Conservation (phyloP, 2,113 vertebrate genomes). For the Suricata suricatta region DNA sequence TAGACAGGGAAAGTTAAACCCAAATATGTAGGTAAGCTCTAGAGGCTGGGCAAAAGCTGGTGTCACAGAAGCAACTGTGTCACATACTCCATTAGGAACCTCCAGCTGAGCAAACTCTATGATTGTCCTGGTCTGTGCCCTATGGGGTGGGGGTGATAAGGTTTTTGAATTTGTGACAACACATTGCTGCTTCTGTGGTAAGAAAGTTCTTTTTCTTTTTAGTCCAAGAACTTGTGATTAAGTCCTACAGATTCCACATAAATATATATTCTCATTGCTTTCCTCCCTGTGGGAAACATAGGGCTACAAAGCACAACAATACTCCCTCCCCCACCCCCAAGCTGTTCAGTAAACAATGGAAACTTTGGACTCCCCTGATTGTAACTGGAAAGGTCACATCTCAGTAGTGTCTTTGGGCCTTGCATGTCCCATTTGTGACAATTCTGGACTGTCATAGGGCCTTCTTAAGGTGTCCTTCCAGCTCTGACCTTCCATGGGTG, state of each 20-base stretch:
- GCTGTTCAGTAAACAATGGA: not conserved
- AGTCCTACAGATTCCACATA: not conserved
- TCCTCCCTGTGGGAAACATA: not conserved
- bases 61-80: not conserved
- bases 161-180: not conserved
- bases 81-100: not conserved
- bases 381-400: slow-evolving; percentile 30
- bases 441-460: not conserved
- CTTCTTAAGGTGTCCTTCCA: slow-evolving; percentile 27
- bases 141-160: not conserved
- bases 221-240: not conserved
- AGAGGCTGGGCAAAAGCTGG: not conserved
- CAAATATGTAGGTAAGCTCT: not conserved
- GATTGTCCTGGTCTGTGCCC: not conserved
- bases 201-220: slow-evolving; percentile 20
- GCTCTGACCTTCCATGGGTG: not conserved
- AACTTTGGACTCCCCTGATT: slow-evolving; percentile 15
- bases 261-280: not conserved
- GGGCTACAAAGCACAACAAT: not conserved
- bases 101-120: not conserved
- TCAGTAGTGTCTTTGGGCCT: slow-evolving; percentile 2
- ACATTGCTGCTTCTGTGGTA: not conserved
- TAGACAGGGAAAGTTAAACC: not conserved
- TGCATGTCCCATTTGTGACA: slow-evolving; percentile 21
- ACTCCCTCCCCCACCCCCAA: not conserved